Base-by-base conservation (phyloP, 2,888 invertebrate species). In the Chaetoderma sp. region DNA sequence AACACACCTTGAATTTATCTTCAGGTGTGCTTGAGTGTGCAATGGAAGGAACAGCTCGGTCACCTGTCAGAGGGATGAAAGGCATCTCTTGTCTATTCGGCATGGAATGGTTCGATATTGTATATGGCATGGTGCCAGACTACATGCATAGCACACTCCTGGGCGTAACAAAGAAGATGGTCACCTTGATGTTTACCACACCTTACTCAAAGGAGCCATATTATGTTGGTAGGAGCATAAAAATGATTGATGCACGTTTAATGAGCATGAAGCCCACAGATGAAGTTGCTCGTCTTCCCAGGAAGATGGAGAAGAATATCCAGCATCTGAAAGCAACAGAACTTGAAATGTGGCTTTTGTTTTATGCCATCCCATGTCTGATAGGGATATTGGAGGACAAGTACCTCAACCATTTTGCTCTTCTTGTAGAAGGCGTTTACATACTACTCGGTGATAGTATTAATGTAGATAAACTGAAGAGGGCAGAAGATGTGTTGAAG, bases 291-390 rank as follows among this genome's bases (percentile, higher is more conserved):
- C 59, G 69, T 44, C 21, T 57, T 18, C 69, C 72, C 58, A 44
- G 70, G 27, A 58, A 39, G 16, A 44, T 72, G 16, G 54, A 60
- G 4, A 62, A 63, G 28, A 68, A 61, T 28, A 27, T 62, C 13
- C 52, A 55, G n/a, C 65, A 70, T 57, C 70, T 65, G 66, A 72
- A 70, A 30, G 69, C 73, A 16, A 69, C 71, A 32, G 69, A 69
- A 32, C 30, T 65, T 4, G 32, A 67, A 23, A 54, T 44, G 18
- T 68, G 70, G 71, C 45, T 71, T 16, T 25, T 71, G 27, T 72
- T 67, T 36, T 71, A 68, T 44, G 54, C 67, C 18, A 13, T 68
- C 6, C 68, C 68, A n/a, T 65, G 65, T 33, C 33, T 71, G 10
- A 5, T 30, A 4, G 58, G 56, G 23, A 10, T 27, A 1, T 52